Evolutionary conservation across 2,797 vertebrate genomes (phyloP).

Genomic region (Eulemur coronatus): DNA sequence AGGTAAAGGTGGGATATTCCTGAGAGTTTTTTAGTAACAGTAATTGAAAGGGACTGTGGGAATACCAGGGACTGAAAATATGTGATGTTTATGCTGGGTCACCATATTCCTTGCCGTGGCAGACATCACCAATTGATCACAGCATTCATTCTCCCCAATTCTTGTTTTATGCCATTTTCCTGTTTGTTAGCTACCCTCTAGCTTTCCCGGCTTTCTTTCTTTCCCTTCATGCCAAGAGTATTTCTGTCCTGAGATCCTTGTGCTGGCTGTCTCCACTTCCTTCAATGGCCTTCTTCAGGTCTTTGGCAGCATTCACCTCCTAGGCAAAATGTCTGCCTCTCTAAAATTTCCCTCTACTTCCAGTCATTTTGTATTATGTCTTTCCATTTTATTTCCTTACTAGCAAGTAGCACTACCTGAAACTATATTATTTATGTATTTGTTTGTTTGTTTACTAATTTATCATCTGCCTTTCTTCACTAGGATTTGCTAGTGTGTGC

Average conservation of each 20-base stretch:
- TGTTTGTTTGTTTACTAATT: neutral
- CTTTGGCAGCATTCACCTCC: neutral
- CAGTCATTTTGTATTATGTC: neutral
- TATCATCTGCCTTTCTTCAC: neutral
- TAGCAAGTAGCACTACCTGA: neutral
- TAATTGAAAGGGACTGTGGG: neutral
- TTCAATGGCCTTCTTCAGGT: neutral
- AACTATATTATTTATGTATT: neutral
- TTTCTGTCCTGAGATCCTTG: neutral
- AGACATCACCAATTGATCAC: neutral
- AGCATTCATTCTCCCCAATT: neutral
- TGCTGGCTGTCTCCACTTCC: neutral
- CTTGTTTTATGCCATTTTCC: neutral
- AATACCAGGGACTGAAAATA: neutral
- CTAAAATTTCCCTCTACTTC: neutral
- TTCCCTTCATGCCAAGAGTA: neutral
- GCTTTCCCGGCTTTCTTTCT: neutral
- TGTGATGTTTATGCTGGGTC: neutral
- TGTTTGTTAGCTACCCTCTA: neutral
- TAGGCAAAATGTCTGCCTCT: neutral
- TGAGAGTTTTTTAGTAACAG: neutral
- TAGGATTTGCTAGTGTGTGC: neutral
- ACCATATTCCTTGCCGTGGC: neutral
- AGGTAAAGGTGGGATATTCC: neutral
- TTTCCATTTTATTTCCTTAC: neutral